A percentile compares a stretch with the other conserved stretches of the same genome.
These are phyloP conservation scores for Nothoprocta pentlandii DNA, from an alignment of 2,113 vertebrate genomes.

Conservation along the genomic window DNA sequence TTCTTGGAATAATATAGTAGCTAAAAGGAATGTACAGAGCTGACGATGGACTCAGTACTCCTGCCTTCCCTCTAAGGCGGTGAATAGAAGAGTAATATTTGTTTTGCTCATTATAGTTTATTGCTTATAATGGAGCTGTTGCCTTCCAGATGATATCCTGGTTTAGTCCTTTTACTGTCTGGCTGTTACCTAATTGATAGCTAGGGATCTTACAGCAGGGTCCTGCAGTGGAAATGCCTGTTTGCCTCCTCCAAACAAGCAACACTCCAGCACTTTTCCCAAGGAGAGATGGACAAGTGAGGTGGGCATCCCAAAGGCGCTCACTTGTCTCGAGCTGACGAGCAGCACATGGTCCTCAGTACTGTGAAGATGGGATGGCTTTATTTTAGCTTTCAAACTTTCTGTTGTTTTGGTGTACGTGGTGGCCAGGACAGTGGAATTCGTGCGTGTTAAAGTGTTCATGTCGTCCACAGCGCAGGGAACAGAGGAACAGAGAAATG, in stretches of 20 bases:
- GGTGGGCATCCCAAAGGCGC: fast-evolving
- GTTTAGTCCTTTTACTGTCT: not conserved
- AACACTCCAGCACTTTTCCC: not conserved
- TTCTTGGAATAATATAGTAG: not conserved
- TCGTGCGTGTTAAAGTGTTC: not conserved
- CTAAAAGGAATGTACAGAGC: not conserved
- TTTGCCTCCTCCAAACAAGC: not conserved
- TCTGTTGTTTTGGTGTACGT: not conserved
- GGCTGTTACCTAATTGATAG: not conserved
- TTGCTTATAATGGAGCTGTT: not conserved
- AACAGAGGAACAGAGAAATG: constrained; percentile 35
- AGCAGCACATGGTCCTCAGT: not conserved
- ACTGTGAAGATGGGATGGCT: not conserved
- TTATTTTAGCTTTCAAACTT: not conserved
- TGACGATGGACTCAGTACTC: not conserved
- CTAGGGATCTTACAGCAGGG: not conserved
- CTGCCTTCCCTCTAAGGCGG: not conserved
- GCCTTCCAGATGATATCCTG: not conserved
- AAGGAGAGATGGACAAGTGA: fast-evolving
- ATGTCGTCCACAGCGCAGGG: constrained; percentile 39
- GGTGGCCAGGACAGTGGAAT: not conserved
- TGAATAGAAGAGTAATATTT: not conserved
- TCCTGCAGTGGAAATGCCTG: not conserved
- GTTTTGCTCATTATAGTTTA: not conserved
- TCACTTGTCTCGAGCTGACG: not conserved